Evolutionary conservation across 53 echinoderm and acorn worm species (phyloP).

Genomic region (Holothuria scabra): DNA sequence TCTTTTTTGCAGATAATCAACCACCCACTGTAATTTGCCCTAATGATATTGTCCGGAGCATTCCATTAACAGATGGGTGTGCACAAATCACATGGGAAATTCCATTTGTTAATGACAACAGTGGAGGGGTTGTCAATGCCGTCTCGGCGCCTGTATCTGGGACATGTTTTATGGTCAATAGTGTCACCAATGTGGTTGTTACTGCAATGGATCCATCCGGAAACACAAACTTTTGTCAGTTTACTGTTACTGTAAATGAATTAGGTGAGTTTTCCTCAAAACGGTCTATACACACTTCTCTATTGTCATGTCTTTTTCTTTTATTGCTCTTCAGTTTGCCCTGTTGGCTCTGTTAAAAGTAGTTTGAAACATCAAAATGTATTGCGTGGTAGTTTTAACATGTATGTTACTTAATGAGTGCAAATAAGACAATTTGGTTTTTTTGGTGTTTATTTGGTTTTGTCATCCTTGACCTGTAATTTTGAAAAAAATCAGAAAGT

Average conservation of each 20-base stretch:
- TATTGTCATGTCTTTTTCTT: too few species aligned
- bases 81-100: constrained; percentile 11
- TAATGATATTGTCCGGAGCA: background rate
- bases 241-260: constrained; percentile 19
- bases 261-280: background rate
- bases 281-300: too few species aligned
- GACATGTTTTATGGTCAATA: constrained; percentile 33
- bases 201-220: constrained; percentile 18
- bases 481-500: too few species aligned
- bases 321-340: too few species aligned
- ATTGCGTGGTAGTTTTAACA: too few species aligned
- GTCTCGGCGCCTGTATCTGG: constrained; percentile 1
- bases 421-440: too few species aligned
- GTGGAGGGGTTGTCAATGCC: background rate
- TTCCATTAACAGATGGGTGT: constrained; percentile 17
- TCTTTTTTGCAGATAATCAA: background rate
- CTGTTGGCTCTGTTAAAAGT: too few species aligned
- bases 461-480: too few species aligned
- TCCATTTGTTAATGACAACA: constrained; percentile 21
- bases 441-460: too few species aligned
- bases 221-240: background rate
- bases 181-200: constrained; percentile 14
- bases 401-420: too few species aligned
- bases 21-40: constrained; percentile 25
- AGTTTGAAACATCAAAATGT: too few species aligned